Evolutionary conservation across 2,113 vertebrate genomes (phyloP), one percentile per base, ranked within the genome.

Genomic region (Nansenia antarctica): DNA sequence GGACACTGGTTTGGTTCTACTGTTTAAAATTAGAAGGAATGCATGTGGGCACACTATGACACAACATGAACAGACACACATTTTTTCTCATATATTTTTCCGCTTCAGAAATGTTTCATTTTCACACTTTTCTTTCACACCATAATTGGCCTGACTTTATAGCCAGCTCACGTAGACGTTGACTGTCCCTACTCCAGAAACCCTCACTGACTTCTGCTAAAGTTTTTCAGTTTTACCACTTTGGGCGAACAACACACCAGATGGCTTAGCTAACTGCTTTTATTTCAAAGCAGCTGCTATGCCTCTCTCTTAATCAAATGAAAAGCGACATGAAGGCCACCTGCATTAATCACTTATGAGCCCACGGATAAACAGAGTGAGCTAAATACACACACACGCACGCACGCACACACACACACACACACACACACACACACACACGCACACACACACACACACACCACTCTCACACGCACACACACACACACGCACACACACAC

Each of bases 181-280:
- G n/a, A 37, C n/a, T 34, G 27, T 69, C 67, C 27, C 14, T 30
- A 12, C 24, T 27, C 42, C 32, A 15, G 32, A 14, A 57, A 37
- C 31, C 34, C 35, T 39, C 62, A 29, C 57, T 49, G 57, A 67
- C 57, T 59, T 62, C 34, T 42, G 57, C 55, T 60, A 24, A 57
- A 42, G 20, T 18, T 29, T 58, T 62, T 22, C 27, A 45, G 12
- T 70, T 62, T 24, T 71, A 45, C 26, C 32, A 52, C 32, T 69
- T 74, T 59, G 61, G 30, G 35, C 55, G 59, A n/a, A 47, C 60
- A 42, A 66, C 42, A 31, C 34, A 66, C 47, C 70, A 65, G 34
- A 81, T 74, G 61, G 52, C 39, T 20, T 37, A 30, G 29, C 37
- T 69, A 63, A 63, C 42, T 77, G 73, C 63, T 67, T 53, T 34